phyloP scores from a whole-genome alignment of 2,888 invertebrate species.

The Ischnus inquisitorius region DNA sequence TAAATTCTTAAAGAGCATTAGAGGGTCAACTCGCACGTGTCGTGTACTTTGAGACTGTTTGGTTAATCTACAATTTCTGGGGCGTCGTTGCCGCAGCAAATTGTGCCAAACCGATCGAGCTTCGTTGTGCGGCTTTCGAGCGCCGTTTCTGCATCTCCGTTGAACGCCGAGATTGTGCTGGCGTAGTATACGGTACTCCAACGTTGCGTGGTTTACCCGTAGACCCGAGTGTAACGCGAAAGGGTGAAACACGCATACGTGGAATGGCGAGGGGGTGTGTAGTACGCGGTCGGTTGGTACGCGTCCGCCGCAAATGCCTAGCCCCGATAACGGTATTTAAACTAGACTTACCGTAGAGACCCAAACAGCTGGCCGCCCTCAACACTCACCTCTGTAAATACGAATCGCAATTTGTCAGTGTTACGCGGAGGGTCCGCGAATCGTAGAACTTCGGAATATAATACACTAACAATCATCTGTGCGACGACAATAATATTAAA shows the following conservation, averaged over 20 bases:
- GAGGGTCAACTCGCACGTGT: not conserved
- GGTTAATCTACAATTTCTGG: not conserved
- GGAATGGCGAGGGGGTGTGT: slow-evolving; percentile 67
- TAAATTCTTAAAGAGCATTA: not conserved
- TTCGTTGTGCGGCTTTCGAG: slow-evolving; percentile 22
- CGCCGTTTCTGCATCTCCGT: slow-evolving; percentile 15
- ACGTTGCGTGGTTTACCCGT: slow-evolving; percentile 54
- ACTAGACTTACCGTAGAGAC: slow-evolving; percentile 71
- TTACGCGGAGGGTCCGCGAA: slow-evolving; percentile 1
- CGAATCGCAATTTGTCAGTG: slow-evolving; percentile 59
- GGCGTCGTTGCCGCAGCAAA: not conserved
- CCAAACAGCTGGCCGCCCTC: slow-evolving; percentile 67
- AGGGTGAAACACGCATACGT: slow-evolving; percentile 73
- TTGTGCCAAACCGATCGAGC: slow-evolving; percentile 12
- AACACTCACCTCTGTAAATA: slow-evolving; percentile 61
- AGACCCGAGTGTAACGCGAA: slow-evolving; percentile 70
- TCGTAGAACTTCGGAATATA: slow-evolving; percentile 30
- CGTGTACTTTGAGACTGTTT: not conserved
- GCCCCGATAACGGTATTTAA: slow-evolving; percentile 78
- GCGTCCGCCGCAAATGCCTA: slow-evolving; percentile 67
- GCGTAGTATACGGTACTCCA: slow-evolving; percentile 38
- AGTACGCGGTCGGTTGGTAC: slow-evolving; percentile 65
- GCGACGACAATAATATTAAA: not conserved
- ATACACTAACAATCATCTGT: slow-evolving; percentile 2
- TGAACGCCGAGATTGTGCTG: slow-evolving; percentile 22